phyloP scores from a whole-genome alignment of 1,140 invertebrate genomes.

The Pentalonia nigronervosa region DNA sequence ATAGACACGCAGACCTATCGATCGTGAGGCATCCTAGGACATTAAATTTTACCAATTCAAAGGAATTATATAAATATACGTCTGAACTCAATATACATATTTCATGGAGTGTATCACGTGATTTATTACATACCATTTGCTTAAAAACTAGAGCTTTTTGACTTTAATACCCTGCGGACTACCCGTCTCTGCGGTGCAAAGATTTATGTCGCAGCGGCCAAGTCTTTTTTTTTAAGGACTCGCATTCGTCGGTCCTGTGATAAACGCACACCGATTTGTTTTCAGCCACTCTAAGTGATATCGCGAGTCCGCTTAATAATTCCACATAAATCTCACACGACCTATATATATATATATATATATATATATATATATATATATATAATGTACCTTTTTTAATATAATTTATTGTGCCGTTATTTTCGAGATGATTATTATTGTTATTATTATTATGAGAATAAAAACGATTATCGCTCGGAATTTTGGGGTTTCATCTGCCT shows the following conservation, averaged over 20 bases:
- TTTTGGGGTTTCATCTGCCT: neutral
- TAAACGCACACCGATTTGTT: neutral
- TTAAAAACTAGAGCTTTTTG: conserved; percentile 3
- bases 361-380: neutral
- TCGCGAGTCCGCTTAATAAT: neutral
- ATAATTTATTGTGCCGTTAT: neutral
- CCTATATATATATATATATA: neutral
- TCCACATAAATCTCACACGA: neutral
- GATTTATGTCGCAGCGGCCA: neutral
- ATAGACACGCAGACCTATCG: neutral
- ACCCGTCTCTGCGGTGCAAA: neutral
- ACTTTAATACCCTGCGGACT: neutral
- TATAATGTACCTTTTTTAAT: neutral
- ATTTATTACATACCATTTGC: neutral
- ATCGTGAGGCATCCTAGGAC: neutral
- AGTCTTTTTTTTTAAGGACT: neutral
- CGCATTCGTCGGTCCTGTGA: neutral
- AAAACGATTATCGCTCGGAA: neutral
- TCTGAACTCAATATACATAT: neutral
- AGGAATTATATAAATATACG: neutral
- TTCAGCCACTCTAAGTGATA: neutral
- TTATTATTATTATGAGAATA: neutral
- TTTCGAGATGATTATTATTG: neutral
- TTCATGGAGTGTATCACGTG: neutral
- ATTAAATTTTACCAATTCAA: conserved; percentile 14